Evolutionary conservation across 2,797 vertebrate genomes (phyloP).

Genomic region (Intellagama lesueurii): DNA sequence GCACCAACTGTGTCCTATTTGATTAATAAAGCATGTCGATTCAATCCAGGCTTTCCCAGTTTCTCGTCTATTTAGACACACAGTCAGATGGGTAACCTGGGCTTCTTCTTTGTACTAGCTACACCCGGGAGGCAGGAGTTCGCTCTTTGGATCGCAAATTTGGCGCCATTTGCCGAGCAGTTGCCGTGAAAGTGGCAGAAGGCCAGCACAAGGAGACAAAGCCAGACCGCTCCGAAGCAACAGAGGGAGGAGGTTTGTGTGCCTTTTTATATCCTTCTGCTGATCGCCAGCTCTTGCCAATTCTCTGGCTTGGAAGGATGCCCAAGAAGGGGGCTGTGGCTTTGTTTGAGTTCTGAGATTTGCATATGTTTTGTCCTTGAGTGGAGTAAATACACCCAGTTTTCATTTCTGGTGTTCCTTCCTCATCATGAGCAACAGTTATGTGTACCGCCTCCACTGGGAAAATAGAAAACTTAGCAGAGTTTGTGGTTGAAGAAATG

Average conservation of each 20-base stretch:
- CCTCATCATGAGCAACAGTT: not conserved
- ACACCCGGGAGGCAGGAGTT: constrained; percentile 94
- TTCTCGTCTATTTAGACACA: not conserved
- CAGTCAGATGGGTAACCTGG: not conserved
- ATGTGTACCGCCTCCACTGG: not conserved
- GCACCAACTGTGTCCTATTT: too few species aligned
- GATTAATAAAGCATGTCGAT: not conserved
- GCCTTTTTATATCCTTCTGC: not conserved
- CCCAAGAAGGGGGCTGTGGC: not conserved
- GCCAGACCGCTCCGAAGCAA: constrained; percentile 68
- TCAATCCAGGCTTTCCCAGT: not conserved
- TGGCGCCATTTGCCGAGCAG: constrained; percentile 93
- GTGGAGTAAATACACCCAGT: not conserved
- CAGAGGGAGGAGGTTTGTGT: constrained; percentile 79
- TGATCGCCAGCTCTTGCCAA: rapidly evolving
- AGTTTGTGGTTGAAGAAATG: not conserved
- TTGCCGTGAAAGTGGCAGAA: constrained; percentile 95
- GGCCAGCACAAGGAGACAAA: constrained; percentile 83
- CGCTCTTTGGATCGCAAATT: constrained; percentile 95
- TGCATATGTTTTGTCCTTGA: constrained; percentile 11
- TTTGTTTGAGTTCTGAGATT: not conserved
- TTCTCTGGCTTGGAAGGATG: constrained; percentile 12
- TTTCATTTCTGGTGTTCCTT: not conserved
- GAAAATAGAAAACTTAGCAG: not conserved
- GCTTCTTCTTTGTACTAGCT: constrained; percentile 74